These are phyloP conservation scores for Drosophila nikananu DNA, from an alignment of 1,140 invertebrate genomes.

Conservation along the genomic window DNA sequence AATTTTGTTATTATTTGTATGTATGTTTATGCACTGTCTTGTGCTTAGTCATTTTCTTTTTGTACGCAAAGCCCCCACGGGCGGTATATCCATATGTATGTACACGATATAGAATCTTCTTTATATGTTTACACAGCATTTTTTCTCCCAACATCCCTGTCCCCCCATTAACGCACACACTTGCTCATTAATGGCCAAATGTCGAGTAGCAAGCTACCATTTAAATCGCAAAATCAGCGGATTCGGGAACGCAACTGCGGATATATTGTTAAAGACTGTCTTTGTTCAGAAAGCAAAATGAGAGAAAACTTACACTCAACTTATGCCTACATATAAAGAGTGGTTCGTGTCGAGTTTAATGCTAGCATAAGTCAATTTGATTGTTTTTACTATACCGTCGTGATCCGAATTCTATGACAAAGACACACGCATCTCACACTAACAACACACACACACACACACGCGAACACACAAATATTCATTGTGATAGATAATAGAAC, in stretches of 20 bases:
- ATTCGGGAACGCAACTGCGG: slow-evolving; percentile 29
- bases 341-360: slow-evolving; percentile 43
- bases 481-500: slow-evolving; percentile 75
- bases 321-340: slow-evolving; percentile 32
- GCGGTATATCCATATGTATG: slow-evolving; percentile 6
- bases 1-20: slow-evolving; percentile 61
- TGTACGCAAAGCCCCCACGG: slow-evolving; percentile 18
- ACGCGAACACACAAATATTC: slow-evolving; percentile 64
- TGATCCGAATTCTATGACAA: slow-evolving; percentile 56
- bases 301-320: slow-evolving; percentile 29
- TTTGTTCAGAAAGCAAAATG: slow-evolving; percentile 66
- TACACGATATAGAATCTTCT: slow-evolving; percentile 27
- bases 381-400: slow-evolving; percentile 39
- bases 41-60: slow-evolving; percentile 64
- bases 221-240: slow-evolving; percentile 44
- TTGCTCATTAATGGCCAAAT: slow-evolving; percentile 72
- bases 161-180: slow-evolving; percentile 53
- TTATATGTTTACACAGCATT: slow-evolving; percentile 16
- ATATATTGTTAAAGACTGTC: slow-evolving; percentile 75
- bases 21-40: slow-evolving; percentile 36
- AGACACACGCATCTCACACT: slow-evolving; percentile 49
- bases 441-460: slow-evolving; percentile 32
- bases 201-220: slow-evolving; percentile 54
- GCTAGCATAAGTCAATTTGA: slow-evolving; percentile 48
- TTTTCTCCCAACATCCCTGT: slow-evolving; percentile 21